Percentiles rank a stretch among this genome's conserved stretches.
phyloP scores from a whole-genome alignment of 2,888 invertebrate species.

The Timema podura region DNA sequence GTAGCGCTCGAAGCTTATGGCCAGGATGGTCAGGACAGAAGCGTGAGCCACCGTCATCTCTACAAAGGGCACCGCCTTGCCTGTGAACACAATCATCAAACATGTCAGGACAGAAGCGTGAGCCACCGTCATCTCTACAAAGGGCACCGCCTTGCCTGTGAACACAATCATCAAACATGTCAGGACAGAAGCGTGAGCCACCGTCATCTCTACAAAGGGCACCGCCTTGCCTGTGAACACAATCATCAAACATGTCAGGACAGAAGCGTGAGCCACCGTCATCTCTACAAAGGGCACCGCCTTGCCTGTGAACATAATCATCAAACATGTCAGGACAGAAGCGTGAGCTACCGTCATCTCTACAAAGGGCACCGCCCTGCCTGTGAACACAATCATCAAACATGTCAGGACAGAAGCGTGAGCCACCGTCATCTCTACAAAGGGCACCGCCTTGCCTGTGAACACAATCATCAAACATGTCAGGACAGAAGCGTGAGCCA shows the following conservation, averaged over 20 bases:
- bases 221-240: constrained; percentile 77
- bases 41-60: constrained; percentile 90
- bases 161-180: constrained; percentile 79
- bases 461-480: constrained; percentile 92
- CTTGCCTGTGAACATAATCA: constrained; percentile 66
- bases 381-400: constrained; percentile 87
- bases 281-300: constrained; percentile 89
- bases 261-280: constrained; percentile 88
- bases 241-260: too few relatives aligned
- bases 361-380: constrained; percentile 87
- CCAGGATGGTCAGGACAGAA: constrained; percentile 86
- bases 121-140: constrained; percentile 86
- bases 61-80: constrained; percentile 87
- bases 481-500: constrained; percentile 87
- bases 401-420: constrained; percentile 91
- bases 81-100: constrained; percentile 57
- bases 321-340: too few relatives aligned
- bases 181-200: constrained; percentile 87
- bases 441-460: constrained; percentile 87
- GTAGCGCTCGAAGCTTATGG: constrained; percentile 85
- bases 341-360: constrained; percentile 90
- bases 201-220: constrained; percentile 86
- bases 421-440: constrained; percentile 86
- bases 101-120: constrained; percentile 91
- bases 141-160: constrained; percentile 87